Evolutionary conservation across 2,888 invertebrate species (phyloP).

Genomic region (Diploptera punctata): DNA sequence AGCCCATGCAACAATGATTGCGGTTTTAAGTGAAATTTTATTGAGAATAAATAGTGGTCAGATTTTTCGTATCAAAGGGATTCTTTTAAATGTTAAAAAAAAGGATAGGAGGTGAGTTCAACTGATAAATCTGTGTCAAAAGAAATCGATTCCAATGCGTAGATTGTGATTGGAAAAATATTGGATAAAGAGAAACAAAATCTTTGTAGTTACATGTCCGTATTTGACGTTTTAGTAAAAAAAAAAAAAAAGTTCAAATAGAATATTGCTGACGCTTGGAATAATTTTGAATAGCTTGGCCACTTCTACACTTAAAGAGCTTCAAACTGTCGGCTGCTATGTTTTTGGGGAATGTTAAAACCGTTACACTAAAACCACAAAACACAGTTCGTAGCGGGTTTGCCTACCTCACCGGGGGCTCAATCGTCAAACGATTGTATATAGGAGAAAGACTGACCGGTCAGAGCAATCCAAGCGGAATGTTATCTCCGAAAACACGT

Average conservation of each 20-base stretch:
- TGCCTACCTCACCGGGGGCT: too few species aligned
- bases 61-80: too few species aligned
- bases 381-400: too few species aligned
- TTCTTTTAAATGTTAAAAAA: too few species aligned
- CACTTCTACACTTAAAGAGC: background rate
- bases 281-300: slow-evolving; percentile 1
- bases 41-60: too few species aligned
- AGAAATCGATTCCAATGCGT: too few species aligned
- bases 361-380: background rate
- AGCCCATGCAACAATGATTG: too few species aligned
- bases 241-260: background rate
- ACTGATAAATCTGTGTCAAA: too few species aligned
- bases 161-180: too few species aligned
- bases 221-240: too few species aligned
- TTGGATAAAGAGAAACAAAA: background rate
- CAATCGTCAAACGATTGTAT: slow-evolving; percentile 1
- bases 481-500: slow-evolving; percentile 42
- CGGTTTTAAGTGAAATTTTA: too few species aligned
- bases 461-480: slow-evolving; percentile 36
- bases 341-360: background rate
- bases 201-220: background rate
- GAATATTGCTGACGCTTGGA: background rate
- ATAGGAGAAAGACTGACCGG: background rate
- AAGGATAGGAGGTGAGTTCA: too few species aligned
- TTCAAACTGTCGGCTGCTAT: background rate